Conservation (phyloP, 2,797 vertebrate genomes). For the Eospalax fontanierii region DNA sequence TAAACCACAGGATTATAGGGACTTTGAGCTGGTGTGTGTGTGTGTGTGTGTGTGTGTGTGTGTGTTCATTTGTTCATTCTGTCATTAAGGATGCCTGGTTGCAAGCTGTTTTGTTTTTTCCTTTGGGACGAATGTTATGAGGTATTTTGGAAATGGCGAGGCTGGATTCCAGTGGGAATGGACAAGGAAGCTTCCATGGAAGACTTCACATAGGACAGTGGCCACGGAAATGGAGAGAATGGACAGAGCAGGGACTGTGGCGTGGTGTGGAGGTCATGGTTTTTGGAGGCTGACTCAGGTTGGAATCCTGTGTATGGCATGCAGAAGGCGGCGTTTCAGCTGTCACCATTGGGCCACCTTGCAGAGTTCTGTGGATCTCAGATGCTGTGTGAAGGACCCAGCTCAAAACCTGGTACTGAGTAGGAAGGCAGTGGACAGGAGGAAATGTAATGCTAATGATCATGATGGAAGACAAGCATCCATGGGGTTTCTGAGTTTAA, state of each 20-base stretch:
- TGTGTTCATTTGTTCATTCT: background rate
- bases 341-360: background rate
- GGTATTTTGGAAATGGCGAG: slow-evolving; percentile 29
- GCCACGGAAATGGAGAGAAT: background rate
- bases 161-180: slow-evolving; percentile 32
- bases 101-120: background rate
- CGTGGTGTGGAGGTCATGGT: background rate
- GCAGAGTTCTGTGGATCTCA: background rate
- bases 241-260: background rate
- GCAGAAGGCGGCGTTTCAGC: background rate
- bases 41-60: background rate
- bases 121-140: slow-evolving; percentile 17
- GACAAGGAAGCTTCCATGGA: slow-evolving; percentile 26
- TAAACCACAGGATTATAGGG: background rate
- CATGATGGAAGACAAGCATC: background rate
- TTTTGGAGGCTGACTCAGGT: background rate
- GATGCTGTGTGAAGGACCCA: background rate
- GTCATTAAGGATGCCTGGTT: background rate
- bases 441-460: background rate
- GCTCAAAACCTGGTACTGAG: background rate
- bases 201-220: background rate
- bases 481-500: background rate
- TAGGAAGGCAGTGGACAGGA: background rate
- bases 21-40: background rate
- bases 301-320: background rate